Conservation (phyloP, 2,888 invertebrate genomes). For the Lepetodrilus schrolli region DNA sequence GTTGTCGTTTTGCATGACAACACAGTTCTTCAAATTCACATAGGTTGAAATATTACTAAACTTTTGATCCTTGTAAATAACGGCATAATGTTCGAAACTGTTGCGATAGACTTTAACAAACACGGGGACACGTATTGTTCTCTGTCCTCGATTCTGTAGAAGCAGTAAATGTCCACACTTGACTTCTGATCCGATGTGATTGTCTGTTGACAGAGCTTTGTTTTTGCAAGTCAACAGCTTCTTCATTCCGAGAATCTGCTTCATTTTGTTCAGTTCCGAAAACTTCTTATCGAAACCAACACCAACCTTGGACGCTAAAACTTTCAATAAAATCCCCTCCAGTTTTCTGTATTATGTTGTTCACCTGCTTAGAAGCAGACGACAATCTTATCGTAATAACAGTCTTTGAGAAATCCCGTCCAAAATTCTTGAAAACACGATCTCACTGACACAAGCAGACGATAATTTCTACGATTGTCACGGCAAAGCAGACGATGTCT, state of each 20-base stretch:
- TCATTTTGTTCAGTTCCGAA: not conserved
- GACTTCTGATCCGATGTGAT: not conserved
- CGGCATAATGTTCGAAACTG: constrained; percentile 36
- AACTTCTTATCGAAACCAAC: not conserved
- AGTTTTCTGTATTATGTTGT: no score
- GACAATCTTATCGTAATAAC: not conserved
- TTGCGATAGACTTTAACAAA: constrained; percentile 38
- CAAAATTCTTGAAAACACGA: not conserved
- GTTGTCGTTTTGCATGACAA: constrained; percentile 1
- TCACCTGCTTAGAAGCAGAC: no score
- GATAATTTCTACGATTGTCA: not conserved
- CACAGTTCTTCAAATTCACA: constrained; percentile 2
- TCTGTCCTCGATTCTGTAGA: not conserved
- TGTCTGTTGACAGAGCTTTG: not conserved
- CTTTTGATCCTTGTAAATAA: constrained; percentile 16
- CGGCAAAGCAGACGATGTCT: not conserved
- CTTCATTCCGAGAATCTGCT: constrained; percentile 13
- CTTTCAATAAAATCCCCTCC: not conserved
- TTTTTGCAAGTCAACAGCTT: not conserved
- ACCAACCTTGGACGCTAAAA: not conserved
- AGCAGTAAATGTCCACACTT: not conserved
- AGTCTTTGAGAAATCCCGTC: not conserved
- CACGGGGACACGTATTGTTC: constrained; percentile 30
- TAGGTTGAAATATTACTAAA: not conserved
- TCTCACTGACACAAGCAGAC: not conserved